phyloP scores from a whole-genome alignment of 2,797 vertebrate genomes.

The Threskiornis aethiopicus region DNA sequence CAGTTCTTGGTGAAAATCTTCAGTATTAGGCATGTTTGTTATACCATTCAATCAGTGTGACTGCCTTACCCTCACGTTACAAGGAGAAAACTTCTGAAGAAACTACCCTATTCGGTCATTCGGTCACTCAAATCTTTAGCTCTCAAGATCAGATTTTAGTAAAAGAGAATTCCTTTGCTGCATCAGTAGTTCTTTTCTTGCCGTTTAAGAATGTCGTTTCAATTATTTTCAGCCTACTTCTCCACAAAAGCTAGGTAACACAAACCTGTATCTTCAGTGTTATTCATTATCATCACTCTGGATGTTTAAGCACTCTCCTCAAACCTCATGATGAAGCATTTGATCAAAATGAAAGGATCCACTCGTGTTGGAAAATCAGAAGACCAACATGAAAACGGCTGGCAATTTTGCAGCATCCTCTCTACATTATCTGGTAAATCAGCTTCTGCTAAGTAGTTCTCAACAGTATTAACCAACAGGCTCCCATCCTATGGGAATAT shows the following conservation, averaged over 20 bases:
- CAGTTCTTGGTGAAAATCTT: background rate
- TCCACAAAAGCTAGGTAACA: background rate
- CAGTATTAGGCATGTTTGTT: background rate
- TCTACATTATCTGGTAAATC: background rate
- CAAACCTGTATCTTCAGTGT: background rate
- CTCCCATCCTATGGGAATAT: background rate
- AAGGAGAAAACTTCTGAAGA: background rate
- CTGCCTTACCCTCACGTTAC: background rate
- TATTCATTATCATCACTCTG: background rate
- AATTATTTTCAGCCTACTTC: background rate
- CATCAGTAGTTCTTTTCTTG: background rate
- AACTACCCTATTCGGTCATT: background rate
- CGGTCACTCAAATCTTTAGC: background rate
- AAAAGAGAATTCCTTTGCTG: background rate
- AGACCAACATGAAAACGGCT: background rate
- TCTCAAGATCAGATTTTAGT: background rate
- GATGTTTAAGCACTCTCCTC: background rate
- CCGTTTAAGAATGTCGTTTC: background rate
- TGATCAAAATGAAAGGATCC: background rate
- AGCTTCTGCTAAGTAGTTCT: background rate
- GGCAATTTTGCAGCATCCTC: background rate
- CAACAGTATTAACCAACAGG: background rate
- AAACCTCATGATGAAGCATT: background rate
- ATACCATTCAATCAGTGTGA: background rate
- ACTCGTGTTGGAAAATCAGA: background rate